Base-by-base conservation (phyloP, 2,888 invertebrate genomes). In the Agonopterix arenella region DNA sequence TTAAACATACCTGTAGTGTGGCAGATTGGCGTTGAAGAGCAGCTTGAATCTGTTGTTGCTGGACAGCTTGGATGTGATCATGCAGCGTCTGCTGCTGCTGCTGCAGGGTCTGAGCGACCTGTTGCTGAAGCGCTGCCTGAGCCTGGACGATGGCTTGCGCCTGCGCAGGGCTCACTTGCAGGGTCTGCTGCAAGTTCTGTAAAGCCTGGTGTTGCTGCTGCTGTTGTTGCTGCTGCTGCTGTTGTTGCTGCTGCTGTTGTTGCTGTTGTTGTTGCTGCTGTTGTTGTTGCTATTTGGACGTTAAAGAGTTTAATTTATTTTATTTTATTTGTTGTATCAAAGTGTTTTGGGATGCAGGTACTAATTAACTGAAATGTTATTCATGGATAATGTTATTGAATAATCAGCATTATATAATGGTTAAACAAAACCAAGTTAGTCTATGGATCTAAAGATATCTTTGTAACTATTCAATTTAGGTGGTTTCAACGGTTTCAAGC, bases 11-110 rank as follows among this genome's bases (percentile, higher is more conserved):
- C 80, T 88, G 89, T 62, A 89, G 68, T 38, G 84, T 82, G 53
- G 84, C 85, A 60, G 89, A 83, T 63, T 89, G 89, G 44, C 85
- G 59, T 61, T 89, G 89, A 55, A 88, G 67, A 44, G 85, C 89
- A 60, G 85, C 89, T 63, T 89, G 89, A 46, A 89, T 86, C 59
- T 89, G 86, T 61, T 86, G 88, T 62, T 88, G 89, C 52, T 86
- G 86, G 1, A 84, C 86, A 4, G 80, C 86, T 64, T 88, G 88
- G 52, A 89, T 66, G 60, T 85, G 86, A 47, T 88, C 88, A 60
- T 88, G 88, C 71, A 89, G 61, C 41, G 76, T 75, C 55, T 85
- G 89, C 52, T 85, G 85, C 53, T 88, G 88, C 56, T 86, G 88
- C 61, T 90, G 89, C 66, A 88, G 58, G 3, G 80, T 69, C 59